phyloP scores from a whole-genome alignment of 2,797 vertebrate genomes.

The Ambastaia sidthimunki region DNA sequence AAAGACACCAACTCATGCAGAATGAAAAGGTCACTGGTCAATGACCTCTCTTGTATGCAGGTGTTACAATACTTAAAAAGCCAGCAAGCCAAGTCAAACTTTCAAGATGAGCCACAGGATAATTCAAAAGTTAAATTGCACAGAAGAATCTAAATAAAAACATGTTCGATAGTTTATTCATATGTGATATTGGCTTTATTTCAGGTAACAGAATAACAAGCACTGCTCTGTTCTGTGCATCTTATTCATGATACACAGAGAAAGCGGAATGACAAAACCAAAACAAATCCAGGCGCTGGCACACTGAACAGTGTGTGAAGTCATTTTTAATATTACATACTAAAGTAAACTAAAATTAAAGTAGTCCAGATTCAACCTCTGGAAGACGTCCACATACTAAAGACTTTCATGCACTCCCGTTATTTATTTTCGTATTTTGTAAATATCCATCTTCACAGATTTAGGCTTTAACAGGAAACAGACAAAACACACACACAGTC shows the following conservation, averaged over 20 bases:
- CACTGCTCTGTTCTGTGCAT: neutral
- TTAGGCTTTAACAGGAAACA: conserved; percentile 20
- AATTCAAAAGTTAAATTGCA: neutral
- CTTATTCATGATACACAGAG: neutral
- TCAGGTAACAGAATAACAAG: neutral
- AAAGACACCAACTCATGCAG: neutral
- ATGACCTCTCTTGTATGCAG: neutral
- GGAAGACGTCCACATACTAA: neutral
- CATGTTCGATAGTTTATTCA: neutral
- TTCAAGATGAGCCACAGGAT: neutral
- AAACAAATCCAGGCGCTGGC: conserved; percentile 11
- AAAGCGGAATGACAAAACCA: neutral
- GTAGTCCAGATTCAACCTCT: conserved; percentile 17
- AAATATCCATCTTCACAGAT: conserved; percentile 15
- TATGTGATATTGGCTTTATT: neutral
- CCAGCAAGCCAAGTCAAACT: neutral
- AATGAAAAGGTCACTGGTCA: neutral
- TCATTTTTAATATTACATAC: conserved; percentile 1
- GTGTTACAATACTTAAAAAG: neutral
- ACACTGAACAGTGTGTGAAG: neutral
- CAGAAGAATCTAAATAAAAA: neutral
- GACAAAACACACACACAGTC: conserved; percentile 9
- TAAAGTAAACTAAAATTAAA: conserved; percentile 13
- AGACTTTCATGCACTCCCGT: neutral
- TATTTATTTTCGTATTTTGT: neutral